Evolutionary conservation across 2,113 vertebrate species (phyloP), one percentile per base, ranked within the genome.

Genomic region (Piaya cayana): DNA sequence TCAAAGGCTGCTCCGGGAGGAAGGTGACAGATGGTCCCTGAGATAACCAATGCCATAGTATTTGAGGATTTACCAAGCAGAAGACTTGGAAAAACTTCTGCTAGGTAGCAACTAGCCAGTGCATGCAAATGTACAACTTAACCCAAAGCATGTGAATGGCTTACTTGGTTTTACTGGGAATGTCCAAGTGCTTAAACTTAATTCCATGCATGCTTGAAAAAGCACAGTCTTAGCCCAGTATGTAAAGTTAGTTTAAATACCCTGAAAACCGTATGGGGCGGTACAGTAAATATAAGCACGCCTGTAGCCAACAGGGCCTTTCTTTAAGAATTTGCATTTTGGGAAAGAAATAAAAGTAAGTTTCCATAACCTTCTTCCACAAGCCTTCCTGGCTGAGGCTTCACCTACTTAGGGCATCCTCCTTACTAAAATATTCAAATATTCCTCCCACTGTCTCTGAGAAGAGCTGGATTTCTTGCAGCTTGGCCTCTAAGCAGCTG

Each of bases 41-140:
- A 82, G 67, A 87, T 21, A 92, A 89, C 37, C 25, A n/a, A 70
- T 80, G 62, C 55, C 34, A 16, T 20, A 65, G 79, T 93, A 94
- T 80, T 89, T 58, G 87, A 89, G 70, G 74, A 71, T 84, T 88
- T 88, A 78, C 36, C 76, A 71, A 91, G 69, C 62, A 92, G 56
- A 86, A 78, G 76, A 70, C 32, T 88, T 56, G 5, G 37, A 68
- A 93, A 81, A 23, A 20, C 53, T 91, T 71, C 59, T 13, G 32
- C 43, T 86, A 45, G 64, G 80, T 8, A 81, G 45, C 0, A 0
- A 70, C 70, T 27, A 45, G 22, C 13, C 55, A 52, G 69, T 1
- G 2, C 11, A 7, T 3, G 25, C n/a, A 67, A 82, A 81, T 26
- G 42, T 7, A 27, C 2, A 5, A 10, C 65, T 93, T 72, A 78